Evolutionary conservation across 2,797 vertebrate species (phyloP).

Genomic region (Propithecus deckenii): DNA sequence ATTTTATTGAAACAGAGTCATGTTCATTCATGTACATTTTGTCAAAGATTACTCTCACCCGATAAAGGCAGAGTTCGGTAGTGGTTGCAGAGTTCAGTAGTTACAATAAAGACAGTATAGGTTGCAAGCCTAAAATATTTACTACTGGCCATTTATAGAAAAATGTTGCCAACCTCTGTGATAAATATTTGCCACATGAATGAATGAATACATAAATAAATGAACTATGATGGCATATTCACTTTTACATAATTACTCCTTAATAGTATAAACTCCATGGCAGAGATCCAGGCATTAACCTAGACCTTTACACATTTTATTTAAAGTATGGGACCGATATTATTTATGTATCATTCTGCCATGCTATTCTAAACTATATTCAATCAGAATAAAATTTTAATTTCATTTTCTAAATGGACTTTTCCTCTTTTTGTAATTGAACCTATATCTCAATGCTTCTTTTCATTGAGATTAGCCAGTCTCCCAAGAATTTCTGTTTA

Average conservation of each 20-base stretch:
- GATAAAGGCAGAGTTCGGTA: not conserved
- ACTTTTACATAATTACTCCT: constrained; percentile 49
- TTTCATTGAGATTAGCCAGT: not conserved
- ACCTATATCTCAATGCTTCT: not conserved
- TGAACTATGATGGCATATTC: constrained; percentile 26
- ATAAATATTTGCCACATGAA: constrained; percentile 37
- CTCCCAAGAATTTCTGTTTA: not conserved
- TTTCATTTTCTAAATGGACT: constrained; percentile 26
- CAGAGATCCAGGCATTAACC: constrained; percentile 18
- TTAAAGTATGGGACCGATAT: constrained; percentile 3
- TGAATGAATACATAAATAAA: constrained; percentile 45
- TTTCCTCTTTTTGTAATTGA: constrained; percentile 55
- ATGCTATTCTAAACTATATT: constrained; percentile 15
- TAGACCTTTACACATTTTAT: constrained; percentile 28
- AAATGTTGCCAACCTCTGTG: not conserved
- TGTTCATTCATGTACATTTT: not conserved
- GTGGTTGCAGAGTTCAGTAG: not conserved
- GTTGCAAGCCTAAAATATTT: not conserved
- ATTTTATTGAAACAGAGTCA: not conserved
- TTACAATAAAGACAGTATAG: not conserved
- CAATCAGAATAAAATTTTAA: constrained; percentile 48
- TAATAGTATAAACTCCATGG: not conserved
- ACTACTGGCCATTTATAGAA: not conserved
- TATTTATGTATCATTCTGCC: not conserved
- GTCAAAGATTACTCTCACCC: not conserved